Evolutionary conservation across 1,140 invertebrate species (phyloP), one percentile per base, ranked within the genome.

Genomic region (Drosophila busckii): DNA sequence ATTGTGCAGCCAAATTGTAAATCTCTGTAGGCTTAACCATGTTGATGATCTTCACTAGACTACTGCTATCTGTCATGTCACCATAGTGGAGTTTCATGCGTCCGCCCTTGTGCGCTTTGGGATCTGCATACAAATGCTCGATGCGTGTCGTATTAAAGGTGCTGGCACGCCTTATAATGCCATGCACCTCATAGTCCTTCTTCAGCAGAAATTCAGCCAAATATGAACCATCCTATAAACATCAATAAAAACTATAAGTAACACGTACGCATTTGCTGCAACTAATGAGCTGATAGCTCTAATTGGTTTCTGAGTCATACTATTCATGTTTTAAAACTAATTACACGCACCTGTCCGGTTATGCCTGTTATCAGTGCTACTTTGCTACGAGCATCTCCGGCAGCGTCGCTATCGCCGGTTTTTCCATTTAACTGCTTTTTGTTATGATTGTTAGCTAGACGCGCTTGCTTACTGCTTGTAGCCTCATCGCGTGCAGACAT

Each of bases 1-100:
- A 99, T 88, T 99, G 98, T 1, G 98, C 98, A n/a, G 97, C 98
- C 38, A 99, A 90, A 91, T 99, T 99, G 86, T 99, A 99, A 60
- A 99, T 95, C 89, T 99, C 98, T 40, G 92, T 92, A 0, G 98
- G 98, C 78, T 94, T 91, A 2, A 96, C 91, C 82, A 92, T 89
- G 41, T 90, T 92, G 34, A 99, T 98, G 34, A 99, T 94, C 90
- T 98, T 98, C 16, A 99, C 96, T 59, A 99, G 90, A 88, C 97
- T 98, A 61, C 96, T 97, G 22, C 96, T 97, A 88, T 99, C 98
- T 0, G 97, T 99, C 92, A 99, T 93, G 84, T 99, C 98, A 19
- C 98, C 98, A 90, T 99, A 99, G 88, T 99, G 98, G 1, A 99
- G 89, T 70, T 96, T 94, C 94, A 99, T 97, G 68, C 90, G 90